These are phyloP conservation scores for Cephus nigrinus DNA, from an alignment of 2,888 invertebrate genomes.

Conservation along the genomic window DNA sequence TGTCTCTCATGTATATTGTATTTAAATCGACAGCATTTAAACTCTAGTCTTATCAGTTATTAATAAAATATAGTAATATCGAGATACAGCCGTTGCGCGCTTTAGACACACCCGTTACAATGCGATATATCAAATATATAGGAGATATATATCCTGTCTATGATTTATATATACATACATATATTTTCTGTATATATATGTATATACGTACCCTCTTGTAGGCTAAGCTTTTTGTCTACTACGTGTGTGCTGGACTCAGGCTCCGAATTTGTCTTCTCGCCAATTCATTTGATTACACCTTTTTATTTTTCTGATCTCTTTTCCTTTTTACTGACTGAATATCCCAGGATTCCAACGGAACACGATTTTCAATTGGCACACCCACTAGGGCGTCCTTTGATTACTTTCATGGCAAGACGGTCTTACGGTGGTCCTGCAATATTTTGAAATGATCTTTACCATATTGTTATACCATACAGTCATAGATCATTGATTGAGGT, in stretches of 20 bases:
- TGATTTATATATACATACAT: slow-evolving; percentile 1
- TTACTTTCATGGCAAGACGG: neutral
- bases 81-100: slow-evolving; percentile 55
- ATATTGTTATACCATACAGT: neutral
- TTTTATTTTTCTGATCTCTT: neutral
- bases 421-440: neutral
- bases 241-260: slow-evolving; percentile 45
- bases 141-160: slow-evolving; percentile 37
- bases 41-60: slow-evolving; percentile 51
- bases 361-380: neutral
- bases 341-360: neutral
- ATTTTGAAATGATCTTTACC: neutral
- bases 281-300: neutral
- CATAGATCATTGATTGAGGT: slow-evolving; percentile 24
- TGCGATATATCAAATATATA: slow-evolving; percentile 59
- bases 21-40: slow-evolving; percentile 30
- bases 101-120: slow-evolving; percentile 58
- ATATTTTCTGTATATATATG: slow-evolving; percentile 2
- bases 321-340: neutral
- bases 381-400: neutral
- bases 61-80: slow-evolving; percentile 62
- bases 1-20: slow-evolving; percentile 5
- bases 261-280: slow-evolving; percentile 35
- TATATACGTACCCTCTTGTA: slow-evolving; percentile 35
- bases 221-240: slow-evolving; percentile 49